Percentiles rank a stretch among this genome's conserved stretches.
Conservation (phyloP, 2,888 invertebrate genomes). For the Chouioia cunea region DNA sequence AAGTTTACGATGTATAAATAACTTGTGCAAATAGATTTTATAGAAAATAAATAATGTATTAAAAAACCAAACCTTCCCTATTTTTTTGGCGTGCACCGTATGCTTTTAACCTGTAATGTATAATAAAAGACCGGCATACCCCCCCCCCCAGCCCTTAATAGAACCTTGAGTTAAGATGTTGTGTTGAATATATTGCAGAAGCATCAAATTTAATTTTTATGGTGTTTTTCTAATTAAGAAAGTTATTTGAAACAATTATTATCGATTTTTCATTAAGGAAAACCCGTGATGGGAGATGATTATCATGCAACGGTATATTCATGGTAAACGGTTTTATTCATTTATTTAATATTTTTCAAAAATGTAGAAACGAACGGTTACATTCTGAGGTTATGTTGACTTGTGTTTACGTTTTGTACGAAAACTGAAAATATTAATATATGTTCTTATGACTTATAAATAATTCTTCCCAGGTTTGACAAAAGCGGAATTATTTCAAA, state of each 20-base stretch:
- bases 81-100: not conserved
- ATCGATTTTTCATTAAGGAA: constrained; percentile 15
- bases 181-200: too few species aligned
- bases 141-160: too few species aligned
- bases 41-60: too few species aligned
- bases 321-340: constrained; percentile 55
- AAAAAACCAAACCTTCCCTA: not conserved
- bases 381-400: constrained; percentile 41
- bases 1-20: not conserved
- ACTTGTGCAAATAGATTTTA: not conserved
- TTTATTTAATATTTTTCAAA: constrained; percentile 3
- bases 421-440: constrained; percentile 10
- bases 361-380: not conserved
- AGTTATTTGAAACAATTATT: too few species aligned
- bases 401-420: constrained; percentile 2
- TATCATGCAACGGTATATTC: constrained; percentile 62
- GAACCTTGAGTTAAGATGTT: too few species aligned
- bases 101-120: too few species aligned
- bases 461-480: constrained; percentile 60
- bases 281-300: constrained; percentile 59
- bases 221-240: too few species aligned
- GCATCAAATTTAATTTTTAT: too few species aligned
- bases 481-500: constrained; percentile 65
- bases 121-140: too few species aligned
- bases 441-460: too few species aligned